phyloP scores from a whole-genome alignment of 2,888 invertebrate genomes.

The Allygus modestus region DNA sequence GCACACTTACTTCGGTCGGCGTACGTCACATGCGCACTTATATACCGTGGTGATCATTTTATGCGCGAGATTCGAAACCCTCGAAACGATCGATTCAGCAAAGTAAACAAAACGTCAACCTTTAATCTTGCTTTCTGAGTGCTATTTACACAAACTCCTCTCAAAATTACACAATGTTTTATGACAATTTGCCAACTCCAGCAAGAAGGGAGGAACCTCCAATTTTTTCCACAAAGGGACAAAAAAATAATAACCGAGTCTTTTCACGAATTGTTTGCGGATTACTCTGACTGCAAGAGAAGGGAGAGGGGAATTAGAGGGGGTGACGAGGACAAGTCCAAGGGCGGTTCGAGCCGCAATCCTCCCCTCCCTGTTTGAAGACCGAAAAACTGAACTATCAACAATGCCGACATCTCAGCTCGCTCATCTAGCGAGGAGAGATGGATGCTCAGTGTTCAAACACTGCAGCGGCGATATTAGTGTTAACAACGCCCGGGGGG shows the following conservation, averaged over 20 bases:
- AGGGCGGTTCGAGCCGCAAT: not conserved
- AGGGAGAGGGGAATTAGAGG: not conserved
- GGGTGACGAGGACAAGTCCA: not conserved
- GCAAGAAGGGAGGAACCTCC: not conserved
- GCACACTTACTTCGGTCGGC: too few relatives aligned
- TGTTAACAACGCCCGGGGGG: not conserved
- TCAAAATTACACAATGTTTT: not conserved
- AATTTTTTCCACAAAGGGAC: conserved; percentile 11
- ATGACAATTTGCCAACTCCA: not conserved
- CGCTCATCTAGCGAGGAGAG: not conserved
- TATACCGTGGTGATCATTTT: too few relatives aligned
- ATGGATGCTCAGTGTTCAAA: not conserved
- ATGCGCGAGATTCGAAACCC: too few relatives aligned
- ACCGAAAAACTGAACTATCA: not conserved
- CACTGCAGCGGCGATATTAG: not conserved
- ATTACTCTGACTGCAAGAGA: not conserved
- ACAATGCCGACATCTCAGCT: not conserved
- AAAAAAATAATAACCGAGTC: conserved; percentile 16
- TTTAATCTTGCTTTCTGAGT: too few relatives aligned
- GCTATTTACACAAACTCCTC: not conserved
- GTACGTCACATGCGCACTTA: too few relatives aligned
- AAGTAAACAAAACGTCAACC: too few relatives aligned
- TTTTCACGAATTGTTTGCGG: conserved; percentile 38
- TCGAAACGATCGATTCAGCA: too few relatives aligned
- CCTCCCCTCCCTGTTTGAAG: not conserved